Percentiles rank a stretch among this genome's conserved stretches.
phyloP scores from a whole-genome alignment of 53 echinoderm and acorn worm species.

The Apostichopus leukothele region DNA sequence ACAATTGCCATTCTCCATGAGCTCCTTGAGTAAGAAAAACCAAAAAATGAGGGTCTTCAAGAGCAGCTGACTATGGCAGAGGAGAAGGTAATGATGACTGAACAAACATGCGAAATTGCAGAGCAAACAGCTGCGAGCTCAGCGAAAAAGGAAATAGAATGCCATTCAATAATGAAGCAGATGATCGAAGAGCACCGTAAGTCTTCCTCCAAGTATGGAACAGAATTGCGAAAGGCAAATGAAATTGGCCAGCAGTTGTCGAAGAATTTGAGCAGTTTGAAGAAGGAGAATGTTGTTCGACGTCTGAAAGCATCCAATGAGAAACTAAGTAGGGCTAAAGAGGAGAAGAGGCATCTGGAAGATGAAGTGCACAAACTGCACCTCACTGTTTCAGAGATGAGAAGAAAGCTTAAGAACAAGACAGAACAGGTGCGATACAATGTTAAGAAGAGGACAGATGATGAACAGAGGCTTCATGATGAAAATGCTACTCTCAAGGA shows the following conservation, averaged over 20 bases:
- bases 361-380: neutral
- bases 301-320: neutral
- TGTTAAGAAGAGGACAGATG: neutral
- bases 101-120: too few relatives aligned
- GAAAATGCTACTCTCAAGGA: slow-evolving; percentile 26
- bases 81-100: neutral
- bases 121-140: too few relatives aligned
- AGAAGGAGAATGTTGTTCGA: neutral
- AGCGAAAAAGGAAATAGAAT: neutral
- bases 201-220: neutral
- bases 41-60: too few relatives aligned
- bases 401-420: neutral
- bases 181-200: neutral
- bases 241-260: neutral
- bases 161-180: neutral
- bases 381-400: too few relatives aligned
- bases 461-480: neutral
- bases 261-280: neutral
- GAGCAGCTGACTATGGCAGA: neutral
- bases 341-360: neutral
- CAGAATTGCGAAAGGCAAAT: neutral
- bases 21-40: slow-evolving; percentile 42
- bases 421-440: slow-evolving; percentile 35
- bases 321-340: neutral
- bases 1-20: slow-evolving; percentile 59